Conservation (phyloP, 2,113 vertebrate species). For the Sardina pilchardus region DNA sequence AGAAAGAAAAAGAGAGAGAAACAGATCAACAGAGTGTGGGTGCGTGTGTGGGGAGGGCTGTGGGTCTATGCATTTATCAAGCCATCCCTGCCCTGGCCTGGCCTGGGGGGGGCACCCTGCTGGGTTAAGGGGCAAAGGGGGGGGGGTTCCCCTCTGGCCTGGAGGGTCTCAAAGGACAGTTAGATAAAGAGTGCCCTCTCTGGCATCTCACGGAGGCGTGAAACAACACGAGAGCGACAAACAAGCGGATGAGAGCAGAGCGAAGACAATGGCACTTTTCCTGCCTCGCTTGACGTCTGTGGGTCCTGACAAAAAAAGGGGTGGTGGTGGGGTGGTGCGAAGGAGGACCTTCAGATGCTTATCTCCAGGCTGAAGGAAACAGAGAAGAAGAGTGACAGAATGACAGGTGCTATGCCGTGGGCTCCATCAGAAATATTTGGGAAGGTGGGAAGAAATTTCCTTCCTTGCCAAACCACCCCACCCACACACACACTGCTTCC, state of each 20-base stretch:
- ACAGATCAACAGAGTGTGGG: not conserved
- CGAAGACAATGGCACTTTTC: constrained; percentile 27
- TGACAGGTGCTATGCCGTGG: not conserved
- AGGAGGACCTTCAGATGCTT: not conserved
- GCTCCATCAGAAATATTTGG: not conserved
- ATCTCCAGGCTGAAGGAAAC: not conserved
- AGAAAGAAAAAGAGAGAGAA: not conserved
- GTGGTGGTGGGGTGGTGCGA: not conserved
- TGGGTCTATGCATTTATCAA: not conserved
- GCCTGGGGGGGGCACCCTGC: not conserved
- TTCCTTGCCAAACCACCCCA: not conserved
- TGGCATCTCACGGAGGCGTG: constrained; percentile 46
- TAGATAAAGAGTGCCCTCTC: constrained; percentile 41
- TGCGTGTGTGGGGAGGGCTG: not conserved
- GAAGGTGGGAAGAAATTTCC: not conserved
- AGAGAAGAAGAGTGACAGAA: not conserved
- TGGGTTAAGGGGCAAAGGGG: not conserved
- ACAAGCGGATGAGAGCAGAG: constrained; percentile 41
- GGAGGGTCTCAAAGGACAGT: constrained; percentile 9
- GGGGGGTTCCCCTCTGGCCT: constrained; percentile 11
- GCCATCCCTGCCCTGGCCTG: not conserved
- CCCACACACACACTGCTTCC: not conserved
- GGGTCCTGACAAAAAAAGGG: not conserved
- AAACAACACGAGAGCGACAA: constrained; percentile 47
- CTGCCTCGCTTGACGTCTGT: not conserved